Evolutionary conservation across 2,797 vertebrate species (phyloP), one percentile per base, ranked within the genome.

Genomic region (Hirundo rustica): DNA sequence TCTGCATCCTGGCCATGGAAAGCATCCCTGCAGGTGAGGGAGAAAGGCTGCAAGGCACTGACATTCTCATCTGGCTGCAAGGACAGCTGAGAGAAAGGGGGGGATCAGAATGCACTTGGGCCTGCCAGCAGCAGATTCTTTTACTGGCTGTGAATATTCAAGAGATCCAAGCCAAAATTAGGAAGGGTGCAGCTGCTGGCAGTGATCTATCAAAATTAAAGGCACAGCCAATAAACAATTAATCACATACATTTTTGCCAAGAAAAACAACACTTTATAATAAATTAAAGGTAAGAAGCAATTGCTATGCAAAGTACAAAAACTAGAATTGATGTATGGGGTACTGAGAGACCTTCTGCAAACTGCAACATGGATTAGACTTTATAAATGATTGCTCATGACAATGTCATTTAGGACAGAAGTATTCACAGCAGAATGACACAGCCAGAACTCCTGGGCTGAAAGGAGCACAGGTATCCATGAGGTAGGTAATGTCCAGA

Each of bases 181-280:
- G 45, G 54, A 89, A 87, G 57, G 65, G 67, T 74, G 75, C 74
- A 89, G 81, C 62, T 50, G 61, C 45, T 95, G 86, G 81, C 78
- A 88, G 51, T 4, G 15, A 92, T 88, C 34, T 80, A 91, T 65
- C 50, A 82, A 79, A 93, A 81, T 61, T 74, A 85, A 79, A 85
- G 84, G 54, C 72, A 72, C 30, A 20, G 81, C 89, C 93, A 94
- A 96, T 48, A 92, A 92, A 93, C 66, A 85, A 96, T 96, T 91
- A 88, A 93, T 96, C 89, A 92, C 1, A 2, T 17, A 30, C 38
- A 6, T 51, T 93, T 94, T 80, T 89, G 87, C 87, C 85, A 85
- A 57, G 93, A 85, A 85, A 90, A 96, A 93, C 86, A 94, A 82
- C 34, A 65, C 57, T 79, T 93, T 38, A 32, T 82, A 85, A 90